phyloP scores from a whole-genome alignment of 2,113 vertebrate genomes.

The Sander vitreus region DNA sequence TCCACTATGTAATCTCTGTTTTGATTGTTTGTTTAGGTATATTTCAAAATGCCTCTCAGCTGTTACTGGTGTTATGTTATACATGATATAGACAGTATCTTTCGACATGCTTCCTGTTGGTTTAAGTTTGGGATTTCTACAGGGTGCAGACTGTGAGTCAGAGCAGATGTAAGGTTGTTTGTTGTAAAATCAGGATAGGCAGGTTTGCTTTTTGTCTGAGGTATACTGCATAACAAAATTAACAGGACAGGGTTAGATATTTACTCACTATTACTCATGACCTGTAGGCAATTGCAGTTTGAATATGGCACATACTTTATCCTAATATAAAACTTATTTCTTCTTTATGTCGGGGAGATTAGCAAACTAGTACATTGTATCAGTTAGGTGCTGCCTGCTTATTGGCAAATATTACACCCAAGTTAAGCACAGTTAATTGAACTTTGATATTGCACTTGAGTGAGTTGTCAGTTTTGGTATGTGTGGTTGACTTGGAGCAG shows the following conservation, averaged over 20 bases:
- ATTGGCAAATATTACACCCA: too few species aligned
- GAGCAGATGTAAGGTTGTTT: slow-evolving; percentile 5
- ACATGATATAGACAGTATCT: neutral
- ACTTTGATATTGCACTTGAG: too few species aligned
- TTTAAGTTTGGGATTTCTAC: neutral
- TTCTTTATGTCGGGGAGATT: neutral
- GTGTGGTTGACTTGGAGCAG: too few species aligned
- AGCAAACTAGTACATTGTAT: neutral
- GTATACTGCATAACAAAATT: neutral
- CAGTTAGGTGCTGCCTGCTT: neutral
- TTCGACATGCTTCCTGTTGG: neutral
- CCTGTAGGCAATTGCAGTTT: neutral
- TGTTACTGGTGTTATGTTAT: neutral
- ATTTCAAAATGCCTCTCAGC: neutral
- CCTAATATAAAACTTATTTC: neutral
- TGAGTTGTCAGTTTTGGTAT: too few species aligned
- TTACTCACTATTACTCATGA: neutral
- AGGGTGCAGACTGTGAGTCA: slow-evolving; percentile 15
- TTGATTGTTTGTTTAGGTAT: neutral
- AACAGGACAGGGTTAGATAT: neutral
- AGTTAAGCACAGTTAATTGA: too few species aligned
- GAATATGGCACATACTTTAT: neutral
- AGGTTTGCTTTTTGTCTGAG: neutral
- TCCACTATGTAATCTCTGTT: neutral
- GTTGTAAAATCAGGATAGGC: too few species aligned